phyloP scores from a whole-genome alignment of 1,140 invertebrate species.

The Amyelois transitella region DNA sequence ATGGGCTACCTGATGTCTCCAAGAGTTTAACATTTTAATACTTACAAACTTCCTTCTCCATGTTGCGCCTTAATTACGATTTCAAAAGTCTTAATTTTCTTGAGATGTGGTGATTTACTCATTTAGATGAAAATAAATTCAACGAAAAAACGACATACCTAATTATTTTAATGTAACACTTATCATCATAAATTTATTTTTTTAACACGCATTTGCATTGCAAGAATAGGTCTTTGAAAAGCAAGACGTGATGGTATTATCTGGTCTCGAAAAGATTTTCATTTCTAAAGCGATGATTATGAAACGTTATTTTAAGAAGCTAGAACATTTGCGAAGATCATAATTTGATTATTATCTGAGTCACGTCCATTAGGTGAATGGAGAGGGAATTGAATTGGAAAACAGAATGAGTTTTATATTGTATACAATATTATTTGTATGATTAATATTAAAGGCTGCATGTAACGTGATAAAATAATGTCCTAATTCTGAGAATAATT shows the following conservation, averaged over 20 bases:
- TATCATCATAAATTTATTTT: too few relatives aligned
- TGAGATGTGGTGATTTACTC: too few relatives aligned
- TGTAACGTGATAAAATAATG: too few relatives aligned
- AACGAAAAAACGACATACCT: background rate
- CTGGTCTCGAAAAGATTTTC: slow-evolving; percentile 9
- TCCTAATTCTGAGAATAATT: too few relatives aligned
- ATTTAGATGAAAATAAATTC: background rate
- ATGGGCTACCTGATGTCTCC: too few relatives aligned
- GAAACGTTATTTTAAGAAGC: slow-evolving; percentile 27
- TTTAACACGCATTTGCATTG: background rate
- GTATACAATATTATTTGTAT: background rate
- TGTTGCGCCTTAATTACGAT: too few relatives aligned
- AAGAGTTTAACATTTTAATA: too few relatives aligned
- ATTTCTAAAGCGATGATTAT: slow-evolving; percentile 20
- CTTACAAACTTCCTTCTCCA: too few relatives aligned
- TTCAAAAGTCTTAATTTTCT: too few relatives aligned
- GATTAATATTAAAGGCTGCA: too few relatives aligned
- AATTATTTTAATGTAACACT: background rate
- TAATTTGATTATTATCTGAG: slow-evolving; percentile 41
- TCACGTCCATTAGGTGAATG: slow-evolving; percentile 39
- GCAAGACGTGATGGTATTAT: slow-evolving; percentile 10
- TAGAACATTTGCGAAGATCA: slow-evolving; percentile 26
- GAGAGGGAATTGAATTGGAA: slow-evolving; percentile 38
- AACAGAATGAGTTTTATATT: slow-evolving; percentile 20
- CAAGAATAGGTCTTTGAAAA: slow-evolving; percentile 3